These are phyloP conservation scores for Chymomyza procnemis DNA, from an alignment of 2,888 invertebrate genomes.

Conservation along the genomic window DNA sequence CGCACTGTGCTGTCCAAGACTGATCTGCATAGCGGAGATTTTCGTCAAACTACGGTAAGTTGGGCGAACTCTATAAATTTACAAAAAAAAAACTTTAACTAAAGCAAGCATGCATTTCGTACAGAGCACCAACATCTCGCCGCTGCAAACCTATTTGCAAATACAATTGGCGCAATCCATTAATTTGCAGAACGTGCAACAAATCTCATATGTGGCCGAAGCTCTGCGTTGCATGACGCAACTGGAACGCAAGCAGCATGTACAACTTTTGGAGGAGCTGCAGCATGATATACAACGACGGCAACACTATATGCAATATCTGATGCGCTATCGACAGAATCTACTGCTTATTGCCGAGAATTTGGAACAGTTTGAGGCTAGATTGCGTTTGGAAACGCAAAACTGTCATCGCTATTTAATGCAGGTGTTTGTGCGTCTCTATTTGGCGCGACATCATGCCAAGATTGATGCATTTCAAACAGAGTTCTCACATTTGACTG, in stretches of 20 bases:
- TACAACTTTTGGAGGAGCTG: slow-evolving; percentile 86
- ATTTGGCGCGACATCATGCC: slow-evolving; percentile 87
- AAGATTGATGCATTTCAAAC: slow-evolving; percentile 86
- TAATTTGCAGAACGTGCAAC: slow-evolving; percentile 86
- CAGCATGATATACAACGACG: slow-evolving; percentile 87
- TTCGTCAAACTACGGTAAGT: slow-evolving; percentile 81
- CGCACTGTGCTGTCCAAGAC: slow-evolving; percentile 93
- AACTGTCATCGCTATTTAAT: slow-evolving; percentile 87
- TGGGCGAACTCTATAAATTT: neutral
- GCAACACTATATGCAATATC: slow-evolving; percentile 89
- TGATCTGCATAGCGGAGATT: slow-evolving; percentile 86
- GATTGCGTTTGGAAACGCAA: slow-evolving; percentile 84
- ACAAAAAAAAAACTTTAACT: neutral
- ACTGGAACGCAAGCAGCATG: slow-evolving; percentile 85
- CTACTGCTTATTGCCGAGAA: slow-evolving; percentile 87
- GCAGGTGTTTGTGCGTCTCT: slow-evolving; percentile 87
- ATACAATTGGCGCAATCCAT: slow-evolving; percentile 90
- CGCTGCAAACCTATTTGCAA: slow-evolving; percentile 84
- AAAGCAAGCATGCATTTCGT: neutral
- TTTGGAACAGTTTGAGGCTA: slow-evolving; percentile 82
- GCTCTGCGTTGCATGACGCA: slow-evolving; percentile 87
- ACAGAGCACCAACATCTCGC: slow-evolving; percentile 74
- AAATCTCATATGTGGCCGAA: slow-evolving; percentile 89
- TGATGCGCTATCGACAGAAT: slow-evolving; percentile 88
- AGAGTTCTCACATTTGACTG: slow-evolving; percentile 87